Evolutionary conservation across 2,113 vertebrate species (phyloP), one percentile per base, ranked within the genome.

Genomic region (Oreochromis niloticus): DNA sequence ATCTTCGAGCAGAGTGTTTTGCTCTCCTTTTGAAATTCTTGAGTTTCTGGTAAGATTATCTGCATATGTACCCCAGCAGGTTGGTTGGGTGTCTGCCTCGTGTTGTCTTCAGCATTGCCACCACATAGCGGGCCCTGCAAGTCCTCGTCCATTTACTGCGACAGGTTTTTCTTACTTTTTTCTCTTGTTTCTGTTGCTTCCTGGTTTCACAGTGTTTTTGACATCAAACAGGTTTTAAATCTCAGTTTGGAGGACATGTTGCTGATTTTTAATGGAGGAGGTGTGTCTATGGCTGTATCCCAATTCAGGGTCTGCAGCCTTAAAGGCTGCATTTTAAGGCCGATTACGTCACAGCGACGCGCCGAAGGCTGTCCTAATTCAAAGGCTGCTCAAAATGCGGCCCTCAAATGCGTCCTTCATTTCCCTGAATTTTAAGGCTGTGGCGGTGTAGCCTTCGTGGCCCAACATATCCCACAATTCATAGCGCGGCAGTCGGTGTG

Each of bases 11-110:
- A 32, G 27, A 2, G 56, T 59, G 27, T 32, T 59, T 3, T 59
- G 56, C 4, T 59, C 27, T 17, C 57, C 27, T 59, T 59, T 17
- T 2, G 8, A 32, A 59, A 17, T 32, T 59, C 57, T 59, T 17
- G 7, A 9, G 27, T 57, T 57, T 27, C 24, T 27, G 14, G 24
- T 5, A 27, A 57, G 24, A 57, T 27, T 27, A 0, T 59, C 27
- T 59, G 3, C 0, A 2, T 32, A 59, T 32, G 32, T 59, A 0
- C 27, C 2, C 0, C 14, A 3, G 57, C 27, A 32, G 27, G 56
- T 30, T 32, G 27, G 4, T 6, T 16, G 27, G 52, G 1, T 59
- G 56, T 59, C 7, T 59, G 56, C 24, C 56, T 16, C 27, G 16
- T 3, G 56, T 32, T 1, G 56, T 59, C 56, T 32, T 59, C 27